Evolutionary conservation across 1,140 invertebrate species (phyloP), one percentile per base, ranked within the genome.

Genomic region (Campoletis sonorensis): DNA sequence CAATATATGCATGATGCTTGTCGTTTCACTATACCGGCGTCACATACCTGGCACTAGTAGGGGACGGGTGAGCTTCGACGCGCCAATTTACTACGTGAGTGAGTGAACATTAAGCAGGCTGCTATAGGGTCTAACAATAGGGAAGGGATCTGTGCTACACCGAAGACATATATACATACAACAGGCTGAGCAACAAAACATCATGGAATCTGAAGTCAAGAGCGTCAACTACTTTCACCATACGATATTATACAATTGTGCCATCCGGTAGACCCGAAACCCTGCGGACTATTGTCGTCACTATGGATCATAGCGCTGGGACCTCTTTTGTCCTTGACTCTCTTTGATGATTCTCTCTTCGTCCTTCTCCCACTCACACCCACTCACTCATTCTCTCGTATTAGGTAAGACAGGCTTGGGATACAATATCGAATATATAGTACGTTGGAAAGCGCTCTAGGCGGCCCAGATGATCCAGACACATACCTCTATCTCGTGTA

Each of bases 1-100:
- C 85, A 89, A 89, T 89, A 88, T 89, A 51, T 45, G 26, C 40
- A 49, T 68, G 70, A 79, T 61, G 70, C 33, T 80, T 37, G 61
- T 67, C 64, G 67, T 49, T 45, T 79, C 61, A 21, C 77, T n/a
- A 49, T 21, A 45, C 64, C 37, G 51, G 67, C 26, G 49, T 79
- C 54, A 79, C 76, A 78, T 78, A 67, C 51, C 75, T 77, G 49
- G 18, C 21, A 72, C 37, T 0, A 67, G 51, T 18, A 45, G 40
- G 61, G 49, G 67, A 73, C 21, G 33, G 54, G 76, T 79, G 33
- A 78, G 72, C 26, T 33, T 30, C n/a, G 67, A 70, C 67, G 67
- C 67, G 67, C 67, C 67, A 75, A 75, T 75, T 51, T 58, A 75
- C 40, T 49, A 51, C 26, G 72, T 75, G 72, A 49, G 72, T 49